phyloP scores from a whole-genome alignment of 1,140 invertebrate species.

The Cecropterus lyciades region DNA sequence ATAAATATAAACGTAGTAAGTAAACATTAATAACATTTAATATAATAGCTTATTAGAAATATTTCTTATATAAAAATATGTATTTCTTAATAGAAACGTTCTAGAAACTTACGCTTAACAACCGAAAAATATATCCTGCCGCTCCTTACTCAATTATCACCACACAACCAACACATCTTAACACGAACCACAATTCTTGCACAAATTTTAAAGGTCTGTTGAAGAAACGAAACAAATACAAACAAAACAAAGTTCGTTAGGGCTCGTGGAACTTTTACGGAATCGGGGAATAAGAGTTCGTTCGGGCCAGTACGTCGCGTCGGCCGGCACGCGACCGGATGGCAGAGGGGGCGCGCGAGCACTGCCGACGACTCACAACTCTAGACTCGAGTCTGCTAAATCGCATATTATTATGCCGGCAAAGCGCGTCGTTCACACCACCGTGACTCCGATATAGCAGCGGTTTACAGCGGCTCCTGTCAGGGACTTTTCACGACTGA shows the following conservation, averaged over 20 bases:
- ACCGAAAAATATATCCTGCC: conserved; percentile 7
- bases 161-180: conserved; percentile 21
- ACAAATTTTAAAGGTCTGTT: conserved; percentile 1
- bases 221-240: conserved; percentile 10
- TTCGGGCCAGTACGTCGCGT: not conserved
- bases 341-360: conserved; percentile 29
- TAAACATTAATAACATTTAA: no score
- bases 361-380: conserved; percentile 14
- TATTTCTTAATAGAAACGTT: no score
- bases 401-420: conserved; percentile 5
- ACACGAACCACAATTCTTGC: conserved; percentile 19
- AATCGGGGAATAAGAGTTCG: not conserved
- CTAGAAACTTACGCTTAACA: conserved; percentile 8
- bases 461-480: not conserved
- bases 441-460: not conserved
- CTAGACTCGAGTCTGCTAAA: not conserved
- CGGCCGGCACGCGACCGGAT: conserved; percentile 4
- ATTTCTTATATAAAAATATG: no score
- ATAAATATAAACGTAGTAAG: no score
- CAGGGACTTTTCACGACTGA: conserved; percentile 5
- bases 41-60: no score
- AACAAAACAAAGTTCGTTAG: conserved; percentile 26
- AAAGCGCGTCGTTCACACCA: conserved; percentile 12
- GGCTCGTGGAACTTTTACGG: conserved; percentile 3
- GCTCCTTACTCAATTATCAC: conserved; percentile 5